A percentile compares a stretch with the other conserved stretches of the same genome.
Conservation (phyloP, 2,888 invertebrate genomes). For the Sicus ferrugineus region DNA sequence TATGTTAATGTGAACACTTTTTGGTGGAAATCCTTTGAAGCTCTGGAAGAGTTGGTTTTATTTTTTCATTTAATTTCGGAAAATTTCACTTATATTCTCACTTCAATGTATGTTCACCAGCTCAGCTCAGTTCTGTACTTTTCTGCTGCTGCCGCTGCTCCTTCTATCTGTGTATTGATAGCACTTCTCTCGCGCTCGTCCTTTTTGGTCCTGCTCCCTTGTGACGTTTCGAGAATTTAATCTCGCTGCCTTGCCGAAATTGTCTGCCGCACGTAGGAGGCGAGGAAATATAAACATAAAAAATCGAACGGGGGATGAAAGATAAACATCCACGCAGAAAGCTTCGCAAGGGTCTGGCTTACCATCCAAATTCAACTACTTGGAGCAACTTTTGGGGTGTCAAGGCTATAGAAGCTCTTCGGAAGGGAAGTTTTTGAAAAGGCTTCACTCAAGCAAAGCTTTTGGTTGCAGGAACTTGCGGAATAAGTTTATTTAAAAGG, state of each 20-base stretch:
- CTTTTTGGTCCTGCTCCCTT: conserved; percentile 22
- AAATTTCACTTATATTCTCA: neutral
- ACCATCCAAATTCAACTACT: neutral
- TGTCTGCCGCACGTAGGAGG: neutral
- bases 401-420: neutral
- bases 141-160: neutral
- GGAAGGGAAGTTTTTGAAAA: neutral
- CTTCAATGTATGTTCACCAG: neutral
- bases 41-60: neutral
- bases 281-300: conserved; percentile 8
- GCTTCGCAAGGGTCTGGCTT: conserved; percentile 10
- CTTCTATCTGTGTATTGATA: conserved; percentile 17
- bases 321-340: conserved; percentile 18
- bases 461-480: too few relatives aligned
- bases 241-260: conserved; percentile 25
- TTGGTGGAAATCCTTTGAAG: neutral
- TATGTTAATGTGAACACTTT: neutral
- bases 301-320: conserved; percentile 21
- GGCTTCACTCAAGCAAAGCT: neutral
- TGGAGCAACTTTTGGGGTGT: neutral
- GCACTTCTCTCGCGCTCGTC: conserved; percentile 3
- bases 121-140: neutral
- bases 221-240: conserved; percentile 23
- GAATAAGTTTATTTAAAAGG: too few relatives aligned
- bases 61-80: neutral